Evolutionary conservation across 2,113 vertebrate species (phyloP), one percentile per base, ranked within the genome.

Genomic region (Rhipidura dahli): DNA sequence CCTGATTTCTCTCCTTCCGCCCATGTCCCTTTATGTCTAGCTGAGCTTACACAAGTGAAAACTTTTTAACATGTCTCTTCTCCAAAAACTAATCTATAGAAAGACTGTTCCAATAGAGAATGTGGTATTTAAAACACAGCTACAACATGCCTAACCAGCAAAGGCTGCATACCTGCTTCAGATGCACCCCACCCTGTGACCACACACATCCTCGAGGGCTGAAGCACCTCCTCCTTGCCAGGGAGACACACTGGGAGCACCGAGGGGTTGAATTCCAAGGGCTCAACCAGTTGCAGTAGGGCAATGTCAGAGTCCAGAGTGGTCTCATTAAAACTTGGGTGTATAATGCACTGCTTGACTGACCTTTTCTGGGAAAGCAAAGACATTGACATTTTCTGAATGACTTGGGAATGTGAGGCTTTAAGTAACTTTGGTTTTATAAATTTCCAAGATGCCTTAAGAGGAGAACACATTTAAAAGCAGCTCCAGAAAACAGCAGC

Each of bases 311-410:
- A 90, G 59, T 97, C 94, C 85, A 78, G 56, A 9, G 96, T 84
- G 16, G 51, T 89, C 57, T 81, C 56, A 18, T 95, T 91, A 64
- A 96, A 97, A 56, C 87, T 40, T 21, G 97, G 87, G 83, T 97
- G 96, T 18, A 60, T 50, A 20, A 97, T 28, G 10, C 86, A 76
- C 40, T 78, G 65, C 42, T 94, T 95, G 50, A 98, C 68, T 30
- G 50, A 50, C 31, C 91, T 97, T 92, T 92, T 94, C 97, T 98
- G 69, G 26, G 82, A 94, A 94, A 92, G 28, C 20, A 89, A 88
- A 88, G 47, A 47, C 24, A 70, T 35, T 0, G 6, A 47, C 18
- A 30, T 81, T 77, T 80, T 63, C n/a, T 80, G 65, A 73, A 47
- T 35, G 14, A 54, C 26, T 42, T 59, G 9, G 18, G 24, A 75